A percentile compares a stretch with the other conserved stretches of the same genome.
Evolutionary conservation across 2,888 invertebrate genomes (phyloP).

Genomic region (Cephus pygmeus): DNA sequence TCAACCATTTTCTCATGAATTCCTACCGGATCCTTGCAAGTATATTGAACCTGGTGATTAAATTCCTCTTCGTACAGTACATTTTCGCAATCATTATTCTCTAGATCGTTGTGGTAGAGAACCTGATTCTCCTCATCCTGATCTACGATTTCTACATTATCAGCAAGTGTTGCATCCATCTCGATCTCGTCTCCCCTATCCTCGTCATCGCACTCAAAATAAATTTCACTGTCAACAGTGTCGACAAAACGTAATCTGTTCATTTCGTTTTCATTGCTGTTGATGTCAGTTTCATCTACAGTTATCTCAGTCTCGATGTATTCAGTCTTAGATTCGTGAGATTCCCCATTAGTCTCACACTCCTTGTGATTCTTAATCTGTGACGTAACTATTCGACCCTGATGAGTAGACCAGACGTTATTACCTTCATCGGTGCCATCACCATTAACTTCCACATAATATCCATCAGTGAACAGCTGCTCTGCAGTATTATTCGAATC

Average conservation of each 20-base stretch:
- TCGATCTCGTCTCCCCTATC: constrained; percentile 4
- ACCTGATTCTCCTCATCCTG: constrained; percentile 24
- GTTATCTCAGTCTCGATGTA: constrained; percentile 54
- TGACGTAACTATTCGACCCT: neutral
- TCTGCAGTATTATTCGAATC: constrained; percentile 3
- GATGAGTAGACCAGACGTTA: neutral
- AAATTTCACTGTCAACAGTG: constrained; percentile 13
- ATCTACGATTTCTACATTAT: constrained; percentile 20
- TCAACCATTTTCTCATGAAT: neutral
- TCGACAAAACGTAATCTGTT: constrained; percentile 18
- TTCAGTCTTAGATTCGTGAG: constrained; percentile 56
- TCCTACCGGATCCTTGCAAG: neutral
- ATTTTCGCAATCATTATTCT: constrained; percentile 13
- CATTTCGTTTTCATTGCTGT: neutral
- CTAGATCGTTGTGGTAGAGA: constrained; percentile 23
- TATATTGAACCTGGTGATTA: neutral
- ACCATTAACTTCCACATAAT: neutral
- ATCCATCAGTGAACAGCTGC: neutral
- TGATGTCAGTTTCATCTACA: constrained; percentile 5
- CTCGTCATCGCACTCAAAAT: neutral
- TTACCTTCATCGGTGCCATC: neutral
- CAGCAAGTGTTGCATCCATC: constrained; percentile 28
- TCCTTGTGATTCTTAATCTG: constrained; percentile 28
- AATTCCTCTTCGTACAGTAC: neutral
- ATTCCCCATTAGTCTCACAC: constrained; percentile 42